These are phyloP conservation scores for Rhopalosiphum maidis DNA, from an alignment of 1,140 invertebrate genomes.

Conservation along the genomic window DNA sequence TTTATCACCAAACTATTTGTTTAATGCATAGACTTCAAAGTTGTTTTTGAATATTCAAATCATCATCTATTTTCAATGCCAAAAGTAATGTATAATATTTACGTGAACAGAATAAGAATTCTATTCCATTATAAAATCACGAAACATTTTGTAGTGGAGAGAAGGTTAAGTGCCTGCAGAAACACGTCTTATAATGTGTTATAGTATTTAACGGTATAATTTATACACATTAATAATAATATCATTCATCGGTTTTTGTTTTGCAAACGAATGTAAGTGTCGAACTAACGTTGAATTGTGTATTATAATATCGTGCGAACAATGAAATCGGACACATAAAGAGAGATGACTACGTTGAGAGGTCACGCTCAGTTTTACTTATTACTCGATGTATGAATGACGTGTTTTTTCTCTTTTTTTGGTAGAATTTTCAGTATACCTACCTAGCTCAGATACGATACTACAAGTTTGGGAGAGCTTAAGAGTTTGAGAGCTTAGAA, in stretches of 20 bases:
- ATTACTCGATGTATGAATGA: neutral
- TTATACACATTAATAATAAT: neutral
- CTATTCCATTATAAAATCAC: neutral
- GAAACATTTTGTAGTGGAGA: neutral
- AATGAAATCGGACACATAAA: neutral
- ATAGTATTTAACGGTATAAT: neutral
- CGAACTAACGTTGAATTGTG: neutral
- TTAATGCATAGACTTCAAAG: neutral
- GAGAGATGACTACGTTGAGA: neutral
- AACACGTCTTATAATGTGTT: neutral
- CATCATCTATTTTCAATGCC: neutral
- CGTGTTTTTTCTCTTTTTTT: neutral
- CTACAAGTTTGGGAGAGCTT: too few relatives aligned
- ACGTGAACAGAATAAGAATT: neutral
- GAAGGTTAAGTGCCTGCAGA: neutral
- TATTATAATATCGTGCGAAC: neutral
- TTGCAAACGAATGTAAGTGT: neutral
- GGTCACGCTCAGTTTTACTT: neutral
- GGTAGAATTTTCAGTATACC: neutral
- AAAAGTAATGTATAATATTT: neutral
- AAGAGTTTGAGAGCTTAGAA: neutral
- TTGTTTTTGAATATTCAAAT: neutral
- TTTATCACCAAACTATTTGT: neutral
- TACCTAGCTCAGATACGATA: neutral
- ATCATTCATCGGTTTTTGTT: neutral